Evolutionary conservation across 2,113 vertebrate species (phyloP), one percentile per base, ranked within the genome.

Genomic region (Scartelaos histophorus): DNA sequence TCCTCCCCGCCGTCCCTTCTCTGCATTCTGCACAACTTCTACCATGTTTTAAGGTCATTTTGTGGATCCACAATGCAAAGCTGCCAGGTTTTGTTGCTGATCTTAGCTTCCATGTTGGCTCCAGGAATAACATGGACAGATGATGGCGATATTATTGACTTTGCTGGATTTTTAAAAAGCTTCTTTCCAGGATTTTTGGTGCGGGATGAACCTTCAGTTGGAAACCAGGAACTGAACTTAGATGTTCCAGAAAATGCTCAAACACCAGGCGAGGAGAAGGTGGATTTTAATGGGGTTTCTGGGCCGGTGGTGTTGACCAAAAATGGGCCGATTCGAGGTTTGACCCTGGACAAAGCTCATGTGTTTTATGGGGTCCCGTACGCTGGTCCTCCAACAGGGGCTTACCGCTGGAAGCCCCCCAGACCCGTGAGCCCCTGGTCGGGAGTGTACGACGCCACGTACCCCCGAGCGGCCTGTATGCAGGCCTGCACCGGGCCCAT

Each of bases 281-380:
- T 12, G 76, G 79, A 53, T 13, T 53, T 29, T 56, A 43, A 56
- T 0, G 74, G 45, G 7, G 46, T 70, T 24, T 58, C 76, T 5
- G 86, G 85, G 47, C 92, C 92, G 0, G 47, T 79, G 62, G 88
- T 92, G 57, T 51, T 82, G 11, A 93, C 87, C 22, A 92, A 90
- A 77, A 76, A 88, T 25, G 93, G 93, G 0, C 68, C 25, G 47
- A 70, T 92, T 34, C 79, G 64, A 58, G 91, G 90, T n/a, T 4
- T 81, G 0, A 87, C 81, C 0, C 65, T 82, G 64, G 89, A 88
- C 13, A 82, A 88, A 76, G 90, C 90, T 29, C 70, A 92, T n/a
- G 73, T 92, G 54, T 94, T 94, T 84, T 93, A 90, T 35, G 93
- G 93, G 58, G 76, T 94, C 25, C 92, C 90, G 0, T 94, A 90